Evolutionary conservation across 1,140 invertebrate genomes (phyloP).

Genomic region (Solenopsis invicta): DNA sequence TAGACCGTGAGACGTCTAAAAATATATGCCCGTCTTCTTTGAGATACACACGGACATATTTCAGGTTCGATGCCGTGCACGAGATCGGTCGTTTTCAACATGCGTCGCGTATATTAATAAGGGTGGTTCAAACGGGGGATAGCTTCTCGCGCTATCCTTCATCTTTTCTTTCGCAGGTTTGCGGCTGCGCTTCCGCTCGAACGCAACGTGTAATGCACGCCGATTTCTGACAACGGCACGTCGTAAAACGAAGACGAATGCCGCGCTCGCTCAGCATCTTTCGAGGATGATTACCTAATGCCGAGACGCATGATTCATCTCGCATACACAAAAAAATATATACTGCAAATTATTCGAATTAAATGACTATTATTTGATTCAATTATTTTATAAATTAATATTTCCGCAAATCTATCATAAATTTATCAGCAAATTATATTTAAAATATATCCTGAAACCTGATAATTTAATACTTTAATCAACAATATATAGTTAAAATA

Average conservation of each 20-base stretch:
- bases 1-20: slow-evolving; percentile 40
- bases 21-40: slow-evolving; percentile 16
- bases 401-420: no score
- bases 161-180: slow-evolving; percentile 35
- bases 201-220: slow-evolving; percentile 48
- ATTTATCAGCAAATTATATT: no score
- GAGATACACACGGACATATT: slow-evolving; percentile 68
- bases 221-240: slow-evolving; percentile 62
- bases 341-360: no score
- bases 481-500: no score
- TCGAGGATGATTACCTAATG: slow-evolving; percentile 53
- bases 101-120: slow-evolving; percentile 75
- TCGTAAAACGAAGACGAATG: slow-evolving; percentile 69
- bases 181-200: slow-evolving; percentile 27
- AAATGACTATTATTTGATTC: no score
- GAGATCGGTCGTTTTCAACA: slow-evolving; percentile 65
- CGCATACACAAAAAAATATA: neutral
- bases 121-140: neutral
- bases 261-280: slow-evolving; percentile 77
- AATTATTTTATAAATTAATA: no score
- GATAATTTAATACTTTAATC: no score
- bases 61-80: slow-evolving; percentile 42
- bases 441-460: no score
- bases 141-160: slow-evolving; percentile 51
- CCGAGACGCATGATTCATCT: neutral